Base-by-base conservation (phyloP, 2,797 vertebrate genomes). In the Coendou prehensilis region DNA sequence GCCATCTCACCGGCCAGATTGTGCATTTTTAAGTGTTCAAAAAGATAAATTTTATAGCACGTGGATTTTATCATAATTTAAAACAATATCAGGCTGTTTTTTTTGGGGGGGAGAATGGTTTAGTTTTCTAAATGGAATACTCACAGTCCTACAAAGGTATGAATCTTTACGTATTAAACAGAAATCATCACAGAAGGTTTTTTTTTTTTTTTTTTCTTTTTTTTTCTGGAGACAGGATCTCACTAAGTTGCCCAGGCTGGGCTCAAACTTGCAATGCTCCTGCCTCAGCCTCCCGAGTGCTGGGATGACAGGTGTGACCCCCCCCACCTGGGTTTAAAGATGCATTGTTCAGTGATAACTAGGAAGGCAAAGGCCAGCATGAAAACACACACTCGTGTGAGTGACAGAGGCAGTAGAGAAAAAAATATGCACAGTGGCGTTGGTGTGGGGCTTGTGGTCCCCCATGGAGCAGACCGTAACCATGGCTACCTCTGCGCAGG, bases 391-490 rank as follows among this genome's bases (percentile, higher is more conserved):
- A 22, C 76, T 56, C 8, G 0, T 13, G 56, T n/a, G 79, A n/a
- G 47, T 18, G 76, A 33, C 37, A 71, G 37, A 41, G 69, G 37
- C 4, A 4, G 67, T 20, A 71, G 69, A 41, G 20, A 41, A 23
- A n/a, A 41, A 71, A 41, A 22, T 17, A 15, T 2, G 73, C 41
- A 47, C 71, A 2, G 71, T 23, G 45, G 3, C 14, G 13, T 30
- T 30, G 47, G 28, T 20, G 7, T 18, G 50, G 14, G 47, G 50
- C 6, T 26, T 52, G 47, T 18, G 64, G 64, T 17, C 26, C 47
- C 23, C 1, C 41, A 1, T 7, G n/a, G 2, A 18, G 1, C 63
- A 28, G 10, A 50, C 18, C 6, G 0, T 9, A 28, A 14, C 13
- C 3, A 1, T 0, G 50, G 56, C 83, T 37, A n/a, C 59, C 54